Evolutionary conservation across 2,888 invertebrate genomes (phyloP), one percentile per base, ranked within the genome.

Genomic region (Adelognathus sp.): DNA sequence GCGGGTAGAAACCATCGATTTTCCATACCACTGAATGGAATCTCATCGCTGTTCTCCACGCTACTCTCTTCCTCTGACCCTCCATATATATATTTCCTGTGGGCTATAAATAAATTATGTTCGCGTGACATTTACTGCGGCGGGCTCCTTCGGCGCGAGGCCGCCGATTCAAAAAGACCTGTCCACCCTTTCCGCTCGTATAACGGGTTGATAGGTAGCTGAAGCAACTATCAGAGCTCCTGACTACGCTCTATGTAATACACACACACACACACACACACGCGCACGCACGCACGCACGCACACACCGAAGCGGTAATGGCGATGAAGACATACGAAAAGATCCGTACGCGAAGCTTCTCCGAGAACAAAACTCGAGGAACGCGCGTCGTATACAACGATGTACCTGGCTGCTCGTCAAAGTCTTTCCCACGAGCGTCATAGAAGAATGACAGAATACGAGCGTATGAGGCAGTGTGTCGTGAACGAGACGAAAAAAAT

Each of bases 101-200:
- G 66, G 16, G 52, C 76, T 74, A 79, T 86, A 86, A 85, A 86
- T 85, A 85, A 86, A 84, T 86, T 85, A 84, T 75, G 76, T 71
- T 86, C 84, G 81, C 84, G 85, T 84, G 85, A 85, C 84, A 82
- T 86, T 84, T 82, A 81, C 81, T 80, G 39, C 61, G 21, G 29
- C 31, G 67, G 31, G 52, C 11, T 11, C 11, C 52, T 52, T 66
- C 50, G 21, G 21, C 24, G 36, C 50, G 66, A 27, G 66, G 36
- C 50, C 36, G 64, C 50, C 52, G 24, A 31, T 50, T n/a, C 50
- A 44, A 67, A 61, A 67, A 75, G 41, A 75, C 36, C 52, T 61
- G 67, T 75, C 52, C 52, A 66, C 52, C 66, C 36, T 46, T 66
- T 66, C 52, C 39, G 36, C 50, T 66, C 66, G 66, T 66, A n/a